Evolutionary conservation across 2,888 invertebrate species (phyloP), one percentile per base, ranked within the genome.

Genomic region (Lottia gigantea): DNA sequence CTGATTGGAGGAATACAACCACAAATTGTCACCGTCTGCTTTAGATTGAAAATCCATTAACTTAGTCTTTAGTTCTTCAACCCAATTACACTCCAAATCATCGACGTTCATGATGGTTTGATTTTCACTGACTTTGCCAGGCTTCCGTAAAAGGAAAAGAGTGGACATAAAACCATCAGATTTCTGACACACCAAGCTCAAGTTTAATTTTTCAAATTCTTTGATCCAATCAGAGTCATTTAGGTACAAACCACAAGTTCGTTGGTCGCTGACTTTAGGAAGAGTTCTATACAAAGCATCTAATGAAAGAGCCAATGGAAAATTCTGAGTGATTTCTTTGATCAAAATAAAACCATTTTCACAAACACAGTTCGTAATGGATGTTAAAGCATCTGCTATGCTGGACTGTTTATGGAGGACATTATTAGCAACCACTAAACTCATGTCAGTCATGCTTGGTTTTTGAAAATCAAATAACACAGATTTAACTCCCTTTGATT

Each of bases 31-130:
- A 71, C 85, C 91, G 46, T 83, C 85, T 25, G 86, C 83, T 79
- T 92, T 92, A 3, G 80, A 74, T 31, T 88, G 87, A 92, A 66
- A 92, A 90, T 92, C 92, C 74, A 92, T 92, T 87, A 98, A 85
- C 0, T 93, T 92, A 0, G 91, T 91, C 87, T 96, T 96, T 49
- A 97, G 89, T 14, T 90, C 89, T 65, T 95, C 94, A 65, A 97
- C 92, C 97, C 97, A 97, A 26, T 68, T 72, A 68, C 79, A 82
- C 12, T 71, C 71, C n/a, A 76, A 66, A 26, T 78, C 76, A 68
- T 82, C 77, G 46, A 83, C 76, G 63, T 73, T 68, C 19, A 84
- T 15, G 15, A 81, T 19, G 31, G 71, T 75, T 26, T 75, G 76
- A 3, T 70, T 73, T 40, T 70, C 67, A 47, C 67, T 64, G 16